A percentile compares a stretch with the other conserved stretches of the same genome.
phyloP scores from a whole-genome alignment of 2,888 invertebrate genomes.

The Philereme vetulata region DNA sequence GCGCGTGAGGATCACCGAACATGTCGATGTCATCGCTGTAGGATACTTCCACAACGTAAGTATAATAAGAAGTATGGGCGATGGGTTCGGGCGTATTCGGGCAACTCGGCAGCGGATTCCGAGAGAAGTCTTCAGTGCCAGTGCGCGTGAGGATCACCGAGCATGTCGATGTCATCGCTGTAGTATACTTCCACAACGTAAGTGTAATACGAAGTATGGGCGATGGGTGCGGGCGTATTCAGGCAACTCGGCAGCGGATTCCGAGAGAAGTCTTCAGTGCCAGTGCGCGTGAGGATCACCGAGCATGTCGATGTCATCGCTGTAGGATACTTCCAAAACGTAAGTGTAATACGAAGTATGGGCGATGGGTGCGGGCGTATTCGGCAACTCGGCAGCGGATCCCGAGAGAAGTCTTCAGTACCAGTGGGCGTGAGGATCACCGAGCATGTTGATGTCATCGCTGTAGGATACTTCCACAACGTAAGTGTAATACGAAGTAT shows the following conservation, averaged over 20 bases:
- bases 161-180: conserved; percentile 74
- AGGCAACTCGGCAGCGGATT: conserved; percentile 88
- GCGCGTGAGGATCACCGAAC: conserved; percentile 64
- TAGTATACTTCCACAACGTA: conserved; percentile 87
- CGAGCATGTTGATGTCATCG: conserved; percentile 70
- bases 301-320: conserved; percentile 74
- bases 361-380: conserved; percentile 89
- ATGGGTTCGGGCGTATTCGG: conserved; percentile 90
- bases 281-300: conserved; percentile 71
- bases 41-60: conserved; percentile 87
- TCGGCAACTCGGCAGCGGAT: conserved; percentile 88
- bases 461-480: conserved; percentile 86
- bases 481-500: conserved; percentile 85
- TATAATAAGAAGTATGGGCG: conserved; percentile 84
- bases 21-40: conserved; percentile 76
- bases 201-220: conserved; percentile 84
- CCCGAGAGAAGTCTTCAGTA: conserved; percentile 83
- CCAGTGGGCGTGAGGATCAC: conserved; percentile 78
- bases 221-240: conserved; percentile 89
- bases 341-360: conserved; percentile 85
- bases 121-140: conserved; percentile 86
- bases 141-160: conserved; percentile 68
- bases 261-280: conserved; percentile 85
- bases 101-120: conserved; percentile 85
- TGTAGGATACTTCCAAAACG: conserved; percentile 86